Evolutionary conservation across 2,888 invertebrate genomes (phyloP).

Genomic region (Leptinotarsa juncta): DNA sequence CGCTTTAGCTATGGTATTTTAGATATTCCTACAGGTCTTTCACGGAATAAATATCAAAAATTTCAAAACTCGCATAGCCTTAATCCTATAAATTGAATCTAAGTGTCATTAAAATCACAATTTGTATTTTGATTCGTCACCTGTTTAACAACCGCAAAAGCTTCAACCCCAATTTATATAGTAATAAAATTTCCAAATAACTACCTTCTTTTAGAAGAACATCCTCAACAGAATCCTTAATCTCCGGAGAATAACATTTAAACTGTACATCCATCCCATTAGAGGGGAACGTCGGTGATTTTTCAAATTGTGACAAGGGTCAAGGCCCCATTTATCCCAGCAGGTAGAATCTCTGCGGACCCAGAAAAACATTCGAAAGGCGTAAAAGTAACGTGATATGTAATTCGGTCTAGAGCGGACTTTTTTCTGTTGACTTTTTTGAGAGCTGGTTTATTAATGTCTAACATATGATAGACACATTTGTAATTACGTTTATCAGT

Average conservation of each 20-base stretch:
- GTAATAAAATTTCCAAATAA: background rate
- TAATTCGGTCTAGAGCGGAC: slow-evolving; percentile 3
- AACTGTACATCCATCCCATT: slow-evolving; percentile 28
- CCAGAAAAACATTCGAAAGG: slow-evolving; percentile 22
- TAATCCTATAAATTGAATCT: no score
- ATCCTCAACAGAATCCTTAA: slow-evolving; percentile 9
- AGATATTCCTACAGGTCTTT: no score
- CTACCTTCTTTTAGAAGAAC: background rate
- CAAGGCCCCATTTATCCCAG: slow-evolving; percentile 38
- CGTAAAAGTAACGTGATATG: slow-evolving; percentile 16
- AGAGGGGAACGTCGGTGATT: slow-evolving; percentile 33
- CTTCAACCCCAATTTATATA: background rate
- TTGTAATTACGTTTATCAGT: no score
- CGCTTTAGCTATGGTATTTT: no score
- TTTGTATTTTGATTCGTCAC: background rate
- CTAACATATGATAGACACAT: no score
- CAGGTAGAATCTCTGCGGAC: slow-evolving; percentile 36
- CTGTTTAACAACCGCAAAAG: background rate
- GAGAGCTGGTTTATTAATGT: background rate
- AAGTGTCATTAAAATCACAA: no score
- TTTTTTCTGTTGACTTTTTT: slow-evolving; percentile 1
- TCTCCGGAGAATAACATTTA: slow-evolving; percentile 25
- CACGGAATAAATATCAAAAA: no score
- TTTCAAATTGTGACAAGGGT: slow-evolving; percentile 44
- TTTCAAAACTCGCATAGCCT: no score